Base-by-base conservation (phyloP, 2,113 vertebrate species). In the Pelodiscus sinensis region DNA sequence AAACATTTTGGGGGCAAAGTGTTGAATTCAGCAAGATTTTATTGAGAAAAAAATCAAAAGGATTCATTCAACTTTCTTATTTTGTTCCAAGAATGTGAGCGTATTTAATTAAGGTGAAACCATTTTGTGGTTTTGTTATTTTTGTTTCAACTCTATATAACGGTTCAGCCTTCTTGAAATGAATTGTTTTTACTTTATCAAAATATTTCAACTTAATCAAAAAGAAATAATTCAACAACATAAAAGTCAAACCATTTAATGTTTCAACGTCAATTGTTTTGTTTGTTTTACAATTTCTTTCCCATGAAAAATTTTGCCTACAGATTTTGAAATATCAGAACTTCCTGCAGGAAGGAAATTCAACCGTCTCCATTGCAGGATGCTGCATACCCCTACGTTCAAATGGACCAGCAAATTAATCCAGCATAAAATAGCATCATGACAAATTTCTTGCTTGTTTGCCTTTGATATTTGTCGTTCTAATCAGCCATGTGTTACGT, bases 1-100 rank as follows among this genome's bases (percentile, higher is more conserved):
- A 38, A 75, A 29, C 52, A 19, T 77, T 93, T 92, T 90, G 44
- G 87, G 88, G 94, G 91, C 44, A 44, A 92, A 92, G 92, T 81
- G 3, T 82, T 68, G 65, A 18, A 18, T 89, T 87, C 82, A 88
- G 19, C 84, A 83, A 52, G 50, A 51, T 8, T 84, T 78, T 51
- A 0, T 0, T 27, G 18, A 71, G 85, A 29, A 54, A 44, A 78
- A 89, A 83, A 3, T 4, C 60, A 2, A 3, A 38, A 51, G 84
- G 84, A 87, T 77, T 77, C 21, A 25, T 77, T 38, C 10, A 25
- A 44, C 19, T 14, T 77, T 6, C 11, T 50, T 19, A 71, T 35
- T 71, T 71, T 71, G n/a, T 71, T 71, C 35, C 31, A 35, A 9
- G 18, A 35, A 71, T 35, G n/a, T 35, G 19, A 16, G 35, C 4